Conservation (phyloP, 92 coral and sea anemone genomes). For the Pocillopora grandis region DNA sequence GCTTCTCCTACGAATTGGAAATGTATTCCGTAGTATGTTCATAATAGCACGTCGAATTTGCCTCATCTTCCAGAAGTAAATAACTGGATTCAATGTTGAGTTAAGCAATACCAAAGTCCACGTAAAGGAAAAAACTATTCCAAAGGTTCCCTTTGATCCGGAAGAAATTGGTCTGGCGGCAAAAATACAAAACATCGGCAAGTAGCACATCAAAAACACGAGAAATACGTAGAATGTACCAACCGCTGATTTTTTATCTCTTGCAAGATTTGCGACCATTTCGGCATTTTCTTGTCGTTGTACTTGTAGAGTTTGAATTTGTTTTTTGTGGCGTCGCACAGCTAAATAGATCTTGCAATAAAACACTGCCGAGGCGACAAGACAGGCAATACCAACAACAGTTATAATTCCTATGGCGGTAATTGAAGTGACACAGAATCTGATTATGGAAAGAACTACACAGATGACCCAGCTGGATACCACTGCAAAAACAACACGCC, state of each 20-base stretch:
- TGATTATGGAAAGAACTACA: neutral
- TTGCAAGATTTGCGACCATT: neutral
- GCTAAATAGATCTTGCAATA: conserved; percentile 8
- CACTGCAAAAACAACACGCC: conserved; percentile 8
- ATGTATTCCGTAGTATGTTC: neutral
- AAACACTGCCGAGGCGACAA: neutral
- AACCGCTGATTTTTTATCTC: neutral
- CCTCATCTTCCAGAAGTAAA: conserved; percentile 1
- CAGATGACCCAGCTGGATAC: neutral
- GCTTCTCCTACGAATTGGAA: neutral
- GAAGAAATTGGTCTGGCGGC: neutral
- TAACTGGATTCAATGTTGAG: neutral
- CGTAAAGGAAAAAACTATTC: neutral
- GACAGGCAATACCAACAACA: neutral
- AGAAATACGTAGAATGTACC: neutral
- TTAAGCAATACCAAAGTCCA: neutral
- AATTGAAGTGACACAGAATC: neutral
- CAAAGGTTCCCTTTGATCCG: neutral
- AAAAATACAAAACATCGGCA: neutral
- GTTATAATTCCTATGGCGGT: too few species aligned
- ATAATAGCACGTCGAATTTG: neutral
- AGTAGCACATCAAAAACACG: neutral
- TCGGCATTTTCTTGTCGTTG: neutral
- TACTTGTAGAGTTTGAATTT: neutral
- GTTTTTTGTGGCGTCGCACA: neutral